These are phyloP conservation scores for Urocyon cinereoargenteus DNA, from an alignment of 2,797 vertebrate species.

Conservation along the genomic window DNA sequence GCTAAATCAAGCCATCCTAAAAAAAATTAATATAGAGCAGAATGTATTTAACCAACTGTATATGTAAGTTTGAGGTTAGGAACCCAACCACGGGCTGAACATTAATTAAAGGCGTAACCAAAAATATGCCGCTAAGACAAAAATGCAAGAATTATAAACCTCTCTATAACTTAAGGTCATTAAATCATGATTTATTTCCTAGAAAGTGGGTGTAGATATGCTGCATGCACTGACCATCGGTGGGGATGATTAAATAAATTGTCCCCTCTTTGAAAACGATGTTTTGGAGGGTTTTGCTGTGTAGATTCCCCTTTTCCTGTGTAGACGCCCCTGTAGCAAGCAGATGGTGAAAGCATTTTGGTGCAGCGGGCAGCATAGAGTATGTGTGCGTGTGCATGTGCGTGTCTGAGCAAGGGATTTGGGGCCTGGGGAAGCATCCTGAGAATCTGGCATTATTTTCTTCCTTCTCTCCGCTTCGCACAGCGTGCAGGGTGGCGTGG, in stretches of 20 bases:
- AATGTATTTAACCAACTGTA: neutral
- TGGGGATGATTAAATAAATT: neutral
- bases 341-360: neutral
- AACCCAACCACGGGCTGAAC: neutral
- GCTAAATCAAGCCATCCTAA: neutral
- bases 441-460: neutral
- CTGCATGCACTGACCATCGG: fast-evolving
- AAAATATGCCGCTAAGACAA: neutral
- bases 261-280: neutral
- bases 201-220: fast-evolving
- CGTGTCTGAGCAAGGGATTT: neutral
- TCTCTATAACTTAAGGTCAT: neutral
- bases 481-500: fast-evolving
- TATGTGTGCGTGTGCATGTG: neutral
- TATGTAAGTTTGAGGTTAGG: neutral
- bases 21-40: neutral
- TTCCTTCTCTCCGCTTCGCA: neutral
- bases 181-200: neutral
- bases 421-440: neutral
- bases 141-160: neutral
- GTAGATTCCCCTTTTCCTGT: neutral
- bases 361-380: neutral
- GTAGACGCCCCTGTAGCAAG: neutral
- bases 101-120: neutral
- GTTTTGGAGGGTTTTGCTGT: neutral